Evolutionary conservation across 2,113 vertebrate species (phyloP).

Genomic region (Crotalus tigris): DNA sequence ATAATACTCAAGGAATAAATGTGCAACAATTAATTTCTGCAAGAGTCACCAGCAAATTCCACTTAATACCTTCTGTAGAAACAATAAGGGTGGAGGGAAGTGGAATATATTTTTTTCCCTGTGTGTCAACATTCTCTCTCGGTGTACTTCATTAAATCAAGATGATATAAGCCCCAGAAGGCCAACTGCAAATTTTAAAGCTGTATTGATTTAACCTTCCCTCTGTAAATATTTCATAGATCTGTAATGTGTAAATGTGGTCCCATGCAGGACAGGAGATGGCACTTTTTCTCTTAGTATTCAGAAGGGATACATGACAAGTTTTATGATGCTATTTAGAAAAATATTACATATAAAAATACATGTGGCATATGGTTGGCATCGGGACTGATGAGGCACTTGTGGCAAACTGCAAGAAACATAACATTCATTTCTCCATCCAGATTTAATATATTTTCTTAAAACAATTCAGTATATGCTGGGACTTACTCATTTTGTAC

Average conservation of each 20-base stretch:
- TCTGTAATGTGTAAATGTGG: constrained; percentile 64
- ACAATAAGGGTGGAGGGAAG: constrained; percentile 51
- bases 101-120: constrained; percentile 45
- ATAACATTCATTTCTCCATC: constrained; percentile 33
- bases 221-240: constrained; percentile 75
- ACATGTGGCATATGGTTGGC: constrained; percentile 39
- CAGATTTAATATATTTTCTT: constrained; percentile 11
- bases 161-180: constrained; percentile 69
- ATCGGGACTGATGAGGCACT: constrained; percentile 39
- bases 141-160: constrained; percentile 74
- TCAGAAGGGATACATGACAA: constrained; percentile 39
- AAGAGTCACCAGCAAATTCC: constrained; percentile 56
- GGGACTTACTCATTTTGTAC: neutral
- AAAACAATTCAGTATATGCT: neutral
- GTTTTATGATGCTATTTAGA: constrained; percentile 63
- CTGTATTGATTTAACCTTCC: constrained; percentile 75
- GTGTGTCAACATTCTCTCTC: constrained; percentile 66
- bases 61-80: constrained; percentile 51
- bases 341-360: constrained; percentile 56
- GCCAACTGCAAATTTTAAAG: constrained; percentile 72
- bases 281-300: constrained; percentile 46
- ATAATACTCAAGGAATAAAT: constrained; percentile 47
- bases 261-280: constrained; percentile 62
- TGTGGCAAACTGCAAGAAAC: constrained; percentile 42
- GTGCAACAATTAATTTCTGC: constrained; percentile 64